Conservation (phyloP, 1,140 invertebrate genomes). For the Trichonephila inaurata region DNA sequence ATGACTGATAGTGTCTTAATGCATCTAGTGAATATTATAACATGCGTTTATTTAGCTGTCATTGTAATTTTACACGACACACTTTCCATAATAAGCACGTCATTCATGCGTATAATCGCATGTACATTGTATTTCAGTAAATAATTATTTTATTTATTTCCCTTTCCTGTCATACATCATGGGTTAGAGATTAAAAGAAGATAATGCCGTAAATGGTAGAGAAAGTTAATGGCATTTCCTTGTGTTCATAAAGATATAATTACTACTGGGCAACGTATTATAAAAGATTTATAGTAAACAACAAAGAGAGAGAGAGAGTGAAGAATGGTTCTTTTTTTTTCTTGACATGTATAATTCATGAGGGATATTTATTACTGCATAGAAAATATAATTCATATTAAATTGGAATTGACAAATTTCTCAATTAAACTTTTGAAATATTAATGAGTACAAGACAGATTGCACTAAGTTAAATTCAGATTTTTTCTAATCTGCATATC, state of each 20-base stretch:
- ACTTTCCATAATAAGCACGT: slow-evolving; percentile 21
- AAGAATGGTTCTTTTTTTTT: neutral
- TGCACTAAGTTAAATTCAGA: too few relatives aligned
- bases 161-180: neutral
- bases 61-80: slow-evolving; percentile 16
- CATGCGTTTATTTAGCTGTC: slow-evolving; percentile 21
- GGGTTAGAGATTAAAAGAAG: neutral
- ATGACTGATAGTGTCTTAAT: neutral
- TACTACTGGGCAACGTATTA: neutral
- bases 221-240: slow-evolving; percentile 3
- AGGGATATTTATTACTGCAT: neutral
- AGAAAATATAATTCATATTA: neutral
- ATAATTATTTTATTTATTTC: slow-evolving; percentile 23
- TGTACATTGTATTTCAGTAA: slow-evolving; percentile 33
- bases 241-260: neutral
- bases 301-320: neutral
- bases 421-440: too few relatives aligned
- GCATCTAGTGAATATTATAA: neutral
- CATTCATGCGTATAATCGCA: neutral
- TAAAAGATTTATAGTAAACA: slow-evolving; percentile 7
- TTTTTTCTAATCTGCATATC: too few relatives aligned
- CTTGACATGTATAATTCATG: neutral
- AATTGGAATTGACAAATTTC: neutral
- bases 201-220: neutral
- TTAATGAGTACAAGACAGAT: too few relatives aligned